Conservation (phyloP, 2,888 invertebrate genomes). For the Torymus texanus region DNA sequence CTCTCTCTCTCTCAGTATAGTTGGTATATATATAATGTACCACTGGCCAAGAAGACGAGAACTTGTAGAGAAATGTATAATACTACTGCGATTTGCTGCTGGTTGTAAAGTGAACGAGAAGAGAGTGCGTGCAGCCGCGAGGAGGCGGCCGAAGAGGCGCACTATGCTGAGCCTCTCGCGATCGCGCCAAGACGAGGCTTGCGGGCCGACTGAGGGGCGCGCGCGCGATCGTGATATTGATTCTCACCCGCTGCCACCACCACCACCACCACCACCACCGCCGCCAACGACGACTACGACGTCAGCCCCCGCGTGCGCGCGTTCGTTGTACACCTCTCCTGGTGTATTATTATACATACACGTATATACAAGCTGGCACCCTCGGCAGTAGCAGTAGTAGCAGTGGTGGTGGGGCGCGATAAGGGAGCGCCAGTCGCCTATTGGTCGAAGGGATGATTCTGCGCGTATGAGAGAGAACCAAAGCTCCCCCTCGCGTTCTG, state of each 20-base stretch:
- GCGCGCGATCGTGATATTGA: slow-evolving; percentile 66
- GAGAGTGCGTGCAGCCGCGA: neutral
- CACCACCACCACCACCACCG: neutral
- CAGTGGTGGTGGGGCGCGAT: slow-evolving; percentile 12
- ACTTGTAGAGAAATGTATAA: too few species aligned
- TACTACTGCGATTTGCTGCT: neutral
- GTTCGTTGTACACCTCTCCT: neutral
- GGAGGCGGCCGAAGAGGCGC: slow-evolving; percentile 70
- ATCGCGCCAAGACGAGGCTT: slow-evolving; percentile 56
- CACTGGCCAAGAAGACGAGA: too few species aligned
- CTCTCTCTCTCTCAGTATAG: too few species aligned
- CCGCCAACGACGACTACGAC: too few species aligned
- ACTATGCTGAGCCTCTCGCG: slow-evolving; percentile 63
- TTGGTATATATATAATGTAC: too few species aligned
- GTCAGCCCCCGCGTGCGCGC: slow-evolving; percentile 24
- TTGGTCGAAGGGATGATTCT: slow-evolving; percentile 44
- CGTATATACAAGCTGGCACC: too few species aligned
- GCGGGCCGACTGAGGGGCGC: slow-evolving; percentile 62
- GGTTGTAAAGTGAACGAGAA: neutral
- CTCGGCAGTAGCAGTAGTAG: too few species aligned
- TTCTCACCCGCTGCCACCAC: slow-evolving; percentile 66
- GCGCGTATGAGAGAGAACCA: slow-evolving; percentile 14
- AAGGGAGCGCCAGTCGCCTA: slow-evolving; percentile 14
- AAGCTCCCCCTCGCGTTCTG: neutral
- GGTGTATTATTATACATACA: too few species aligned